Evolutionary conservation across 2,797 vertebrate species (phyloP).

Genomic region (Hyperoplus lanceolatus): DNA sequence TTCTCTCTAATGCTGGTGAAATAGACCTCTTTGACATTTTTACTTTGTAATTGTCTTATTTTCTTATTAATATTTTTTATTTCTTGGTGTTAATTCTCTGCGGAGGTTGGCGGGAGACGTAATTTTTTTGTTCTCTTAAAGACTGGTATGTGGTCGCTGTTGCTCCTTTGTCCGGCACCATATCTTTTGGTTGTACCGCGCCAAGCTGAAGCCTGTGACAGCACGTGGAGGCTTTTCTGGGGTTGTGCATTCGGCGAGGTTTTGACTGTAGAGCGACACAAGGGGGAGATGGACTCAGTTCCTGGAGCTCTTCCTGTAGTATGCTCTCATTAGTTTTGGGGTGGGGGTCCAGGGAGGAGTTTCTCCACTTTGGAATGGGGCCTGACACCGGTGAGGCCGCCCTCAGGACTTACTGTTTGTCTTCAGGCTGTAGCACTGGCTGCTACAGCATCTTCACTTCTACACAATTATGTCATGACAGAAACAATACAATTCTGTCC

Average conservation of each 20-base stretch:
- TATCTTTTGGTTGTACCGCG: conserved; percentile 50
- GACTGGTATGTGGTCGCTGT: conserved; percentile 15
- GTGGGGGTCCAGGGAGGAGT: conserved; percentile 10
- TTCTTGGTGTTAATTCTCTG: conserved; percentile 60
- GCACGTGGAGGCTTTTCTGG: conserved; percentile 56
- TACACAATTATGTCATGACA: conserved; percentile 50
- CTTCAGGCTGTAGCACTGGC: conserved; percentile 78
- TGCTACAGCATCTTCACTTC: conserved; percentile 74
- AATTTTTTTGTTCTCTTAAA: conserved; percentile 29
- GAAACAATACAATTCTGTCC: conserved; percentile 51
- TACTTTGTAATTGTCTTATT: conserved; percentile 72
- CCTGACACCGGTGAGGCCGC: conserved; percentile 11
- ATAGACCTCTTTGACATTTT: conserved; percentile 68
- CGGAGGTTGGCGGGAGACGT: conserved; percentile 31
- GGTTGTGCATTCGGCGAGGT: conserved; percentile 24
- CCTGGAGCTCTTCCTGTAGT: conserved; percentile 51
- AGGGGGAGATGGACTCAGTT: conserved; percentile 63
- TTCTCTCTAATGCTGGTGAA: conserved; percentile 76
- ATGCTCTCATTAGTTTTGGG: conserved; percentile 42
- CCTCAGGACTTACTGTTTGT: conserved; percentile 56
- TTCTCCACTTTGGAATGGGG: conserved; percentile 23
- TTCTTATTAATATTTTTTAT: conserved; percentile 67
- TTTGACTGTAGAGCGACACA: conserved; percentile 49
- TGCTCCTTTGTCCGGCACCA: conserved; percentile 9
- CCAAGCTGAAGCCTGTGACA: background rate